phyloP scores from a whole-genome alignment of 2,113 vertebrate genomes.

The Amphilophus citrinellus region DNA sequence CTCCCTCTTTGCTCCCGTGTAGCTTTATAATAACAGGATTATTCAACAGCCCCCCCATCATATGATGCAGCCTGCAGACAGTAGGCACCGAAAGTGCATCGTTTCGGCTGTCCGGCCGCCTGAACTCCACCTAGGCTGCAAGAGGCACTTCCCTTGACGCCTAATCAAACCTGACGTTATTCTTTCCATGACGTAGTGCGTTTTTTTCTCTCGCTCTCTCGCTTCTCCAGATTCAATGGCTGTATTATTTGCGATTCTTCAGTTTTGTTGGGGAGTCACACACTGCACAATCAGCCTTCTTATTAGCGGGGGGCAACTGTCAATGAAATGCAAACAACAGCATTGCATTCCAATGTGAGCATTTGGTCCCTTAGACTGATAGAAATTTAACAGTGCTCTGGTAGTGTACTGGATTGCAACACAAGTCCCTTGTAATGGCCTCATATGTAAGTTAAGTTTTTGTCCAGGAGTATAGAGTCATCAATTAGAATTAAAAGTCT shows the following conservation, averaged over 20 bases:
- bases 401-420: neutral
- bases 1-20: constrained; percentile 57
- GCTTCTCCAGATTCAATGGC: constrained; percentile 59
- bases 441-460: neutral
- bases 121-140: constrained; percentile 70
- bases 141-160: constrained; percentile 76
- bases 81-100: constrained; percentile 37
- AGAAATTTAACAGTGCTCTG: neutral
- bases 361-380: neutral
- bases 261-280: constrained; percentile 26
- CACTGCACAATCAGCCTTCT: neutral
- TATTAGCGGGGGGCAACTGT: neutral
- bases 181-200: constrained; percentile 86
- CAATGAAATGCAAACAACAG: constrained; percentile 35
- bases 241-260: constrained; percentile 62
- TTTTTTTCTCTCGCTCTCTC: constrained; percentile 26
- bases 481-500: neutral
- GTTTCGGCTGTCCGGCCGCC: constrained; percentile 30
- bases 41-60: constrained; percentile 52
- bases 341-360: constrained; percentile 8
- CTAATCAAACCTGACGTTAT: constrained; percentile 86
- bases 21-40: constrained; percentile 70
- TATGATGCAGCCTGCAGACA: constrained; percentile 40
- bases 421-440: neutral
- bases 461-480: neutral